These are phyloP conservation scores for Campoletis raptor DNA, from an alignment of 2,888 invertebrate genomes.

Conservation along the genomic window DNA sequence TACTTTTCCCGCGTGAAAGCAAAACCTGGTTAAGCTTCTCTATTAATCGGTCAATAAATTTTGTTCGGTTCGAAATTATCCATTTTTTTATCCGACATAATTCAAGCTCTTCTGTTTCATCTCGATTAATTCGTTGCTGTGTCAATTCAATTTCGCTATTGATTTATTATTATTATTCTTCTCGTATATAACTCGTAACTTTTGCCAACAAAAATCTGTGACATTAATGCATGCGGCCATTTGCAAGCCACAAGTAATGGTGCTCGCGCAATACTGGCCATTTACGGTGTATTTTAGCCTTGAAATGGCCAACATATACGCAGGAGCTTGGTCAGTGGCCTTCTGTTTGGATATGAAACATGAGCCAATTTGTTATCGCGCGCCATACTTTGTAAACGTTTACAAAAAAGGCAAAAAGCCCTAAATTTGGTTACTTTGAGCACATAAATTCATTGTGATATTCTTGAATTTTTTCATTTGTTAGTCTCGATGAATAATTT, in stretches of 20 bases:
- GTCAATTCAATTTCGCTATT: slow-evolving; percentile 8
- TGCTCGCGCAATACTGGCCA: slow-evolving; percentile 71
- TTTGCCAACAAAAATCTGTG: slow-evolving; percentile 67
- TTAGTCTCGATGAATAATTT: not conserved
- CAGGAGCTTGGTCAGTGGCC: slow-evolving; percentile 56
- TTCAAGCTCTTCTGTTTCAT: not conserved
- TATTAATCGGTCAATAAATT: not conserved
- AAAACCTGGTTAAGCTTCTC: not conserved
- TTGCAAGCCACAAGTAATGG: slow-evolving; percentile 80
- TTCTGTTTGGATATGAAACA: slow-evolving; percentile 77
- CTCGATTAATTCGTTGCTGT: slow-evolving; percentile 36
- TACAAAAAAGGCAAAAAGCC: slow-evolving; percentile 20
- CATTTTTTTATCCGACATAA: not conserved
- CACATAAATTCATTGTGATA: slow-evolving; percentile 7
- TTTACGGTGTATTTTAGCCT: slow-evolving; percentile 73
- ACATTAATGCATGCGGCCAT: slow-evolving; percentile 78
- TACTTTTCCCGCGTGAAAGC: not conserved
- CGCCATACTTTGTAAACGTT: slow-evolving; percentile 37
- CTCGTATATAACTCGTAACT: slow-evolving; percentile 36
- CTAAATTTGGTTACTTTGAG: slow-evolving; percentile 52
- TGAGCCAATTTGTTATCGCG: slow-evolving; percentile 80
- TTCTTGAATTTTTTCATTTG: not conserved
- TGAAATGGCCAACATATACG: slow-evolving; percentile 43
- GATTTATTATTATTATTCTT: slow-evolving; percentile 48
- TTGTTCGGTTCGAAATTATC: not conserved